These are phyloP conservation scores for Hermatobates lingyangjiaoensis DNA, from an alignment of 1,140 invertebrate genomes.

Conservation along the genomic window DNA sequence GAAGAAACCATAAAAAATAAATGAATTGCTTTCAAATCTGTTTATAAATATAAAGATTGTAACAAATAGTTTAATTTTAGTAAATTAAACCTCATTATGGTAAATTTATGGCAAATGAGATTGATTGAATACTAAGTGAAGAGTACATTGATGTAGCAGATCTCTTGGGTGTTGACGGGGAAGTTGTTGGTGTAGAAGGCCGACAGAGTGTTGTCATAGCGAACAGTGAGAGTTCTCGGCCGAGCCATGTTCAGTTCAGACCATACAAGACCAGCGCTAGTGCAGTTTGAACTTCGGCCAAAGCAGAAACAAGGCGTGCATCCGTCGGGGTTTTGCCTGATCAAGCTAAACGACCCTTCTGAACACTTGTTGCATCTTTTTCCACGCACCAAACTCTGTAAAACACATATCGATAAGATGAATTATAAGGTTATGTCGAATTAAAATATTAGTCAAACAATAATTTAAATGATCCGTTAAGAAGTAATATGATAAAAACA, in stretches of 20 bases:
- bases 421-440: no score
- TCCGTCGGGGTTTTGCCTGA: conserved; percentile 46
- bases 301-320: conserved; percentile 80
- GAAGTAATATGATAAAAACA: no score
- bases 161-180: conserved; percentile 26
- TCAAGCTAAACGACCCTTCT: conserved; percentile 63
- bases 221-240: conserved; percentile 33
- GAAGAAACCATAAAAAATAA: no score
- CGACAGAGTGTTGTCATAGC: conserved; percentile 23
- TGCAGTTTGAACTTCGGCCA: conserved; percentile 52
- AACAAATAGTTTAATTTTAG: no score
- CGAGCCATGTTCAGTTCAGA: conserved; percentile 42
- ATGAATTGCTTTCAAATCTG: no score
- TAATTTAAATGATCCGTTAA: no score
- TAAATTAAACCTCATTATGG: no score
- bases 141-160: conserved; percentile 30
- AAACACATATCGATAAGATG: no score
- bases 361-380: conserved; percentile 66
- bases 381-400: conserved; percentile 55
- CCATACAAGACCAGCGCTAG: conserved; percentile 57
- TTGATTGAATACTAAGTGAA: no score
- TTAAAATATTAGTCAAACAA: no score
- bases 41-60: no score
- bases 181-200: conserved; percentile 19
- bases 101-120: no score